These are phyloP conservation scores for Hystrix cristata DNA, from an alignment of 2,113 vertebrate species.

Conservation along the genomic window DNA sequence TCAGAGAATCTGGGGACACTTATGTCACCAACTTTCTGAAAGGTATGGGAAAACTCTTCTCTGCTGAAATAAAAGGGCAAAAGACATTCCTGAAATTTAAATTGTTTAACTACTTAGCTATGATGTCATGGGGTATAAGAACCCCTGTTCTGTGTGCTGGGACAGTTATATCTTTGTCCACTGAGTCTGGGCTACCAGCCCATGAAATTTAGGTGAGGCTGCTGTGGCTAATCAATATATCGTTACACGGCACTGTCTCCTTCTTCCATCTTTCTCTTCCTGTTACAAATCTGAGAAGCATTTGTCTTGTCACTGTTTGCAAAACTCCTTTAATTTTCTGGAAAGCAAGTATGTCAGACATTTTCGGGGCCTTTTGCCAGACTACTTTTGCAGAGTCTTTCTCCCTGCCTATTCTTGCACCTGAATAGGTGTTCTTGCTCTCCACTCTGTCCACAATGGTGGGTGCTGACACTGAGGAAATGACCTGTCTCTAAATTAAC, in stretches of 20 bases:
- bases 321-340: background rate
- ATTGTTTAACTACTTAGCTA: background rate
- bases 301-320: background rate
- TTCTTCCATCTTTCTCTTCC: background rate
- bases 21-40: background rate
- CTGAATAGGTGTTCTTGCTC: background rate
- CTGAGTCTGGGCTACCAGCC: background rate
- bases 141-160: background rate
- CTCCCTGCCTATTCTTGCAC: background rate
- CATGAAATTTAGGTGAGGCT: background rate
- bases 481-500: background rate
- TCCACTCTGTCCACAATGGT: background rate
- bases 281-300: background rate
- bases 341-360: background rate
- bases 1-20: background rate
- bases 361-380: background rate
- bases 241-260: background rate
- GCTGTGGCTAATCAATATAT: background rate
- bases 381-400: background rate
- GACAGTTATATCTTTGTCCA: background rate
- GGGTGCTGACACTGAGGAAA: background rate
- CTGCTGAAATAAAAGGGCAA: background rate
- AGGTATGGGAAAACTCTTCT: background rate
- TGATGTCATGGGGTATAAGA: background rate
- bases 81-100: background rate